These are phyloP conservation scores for Rhynchotus rufescens DNA, from an alignment of 2,797 vertebrate genomes.

Conservation along the genomic window DNA sequence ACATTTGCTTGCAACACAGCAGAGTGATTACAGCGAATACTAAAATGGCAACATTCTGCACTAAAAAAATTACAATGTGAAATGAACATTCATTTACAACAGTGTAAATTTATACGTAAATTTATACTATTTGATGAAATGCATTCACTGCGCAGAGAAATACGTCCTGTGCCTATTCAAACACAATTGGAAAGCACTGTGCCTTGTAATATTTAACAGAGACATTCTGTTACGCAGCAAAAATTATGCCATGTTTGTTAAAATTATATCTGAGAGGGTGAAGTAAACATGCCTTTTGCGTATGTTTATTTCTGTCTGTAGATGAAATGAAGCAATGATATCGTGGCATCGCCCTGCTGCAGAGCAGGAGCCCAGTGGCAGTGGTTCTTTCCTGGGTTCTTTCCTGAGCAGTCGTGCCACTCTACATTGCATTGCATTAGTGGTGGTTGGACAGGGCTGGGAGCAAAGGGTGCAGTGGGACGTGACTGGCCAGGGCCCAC, in stretches of 20 bases:
- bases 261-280: slow-evolving; percentile 51
- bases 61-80: slow-evolving; percentile 71
- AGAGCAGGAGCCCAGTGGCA: neutral
- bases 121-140: slow-evolving; percentile 73
- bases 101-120: slow-evolving; percentile 70
- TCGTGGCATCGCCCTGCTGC: neutral
- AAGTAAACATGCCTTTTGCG: slow-evolving; percentile 56
- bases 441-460: neutral
- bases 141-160: slow-evolving; percentile 49
- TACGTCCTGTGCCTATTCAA: slow-evolving; percentile 71
- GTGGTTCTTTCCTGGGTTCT: neutral
- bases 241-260: slow-evolving; percentile 64
- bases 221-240: slow-evolving; percentile 39
- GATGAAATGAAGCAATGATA: neutral
- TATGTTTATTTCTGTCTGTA: slow-evolving; percentile 34
- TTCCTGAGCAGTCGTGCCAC: neutral
- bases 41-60: slow-evolving; percentile 76
- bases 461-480: too few species aligned
- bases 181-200: slow-evolving; percentile 66
- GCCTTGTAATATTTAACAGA: slow-evolving; percentile 67
- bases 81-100: slow-evolving; percentile 79
- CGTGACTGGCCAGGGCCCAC: fast-evolving
- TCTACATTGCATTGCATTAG: fast-evolving
- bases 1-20: slow-evolving; percentile 76
- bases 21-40: slow-evolving; percentile 78